Base-by-base conservation (phyloP, 2,113 vertebrate genomes). In the Illadopsis cleaveri region DNA sequence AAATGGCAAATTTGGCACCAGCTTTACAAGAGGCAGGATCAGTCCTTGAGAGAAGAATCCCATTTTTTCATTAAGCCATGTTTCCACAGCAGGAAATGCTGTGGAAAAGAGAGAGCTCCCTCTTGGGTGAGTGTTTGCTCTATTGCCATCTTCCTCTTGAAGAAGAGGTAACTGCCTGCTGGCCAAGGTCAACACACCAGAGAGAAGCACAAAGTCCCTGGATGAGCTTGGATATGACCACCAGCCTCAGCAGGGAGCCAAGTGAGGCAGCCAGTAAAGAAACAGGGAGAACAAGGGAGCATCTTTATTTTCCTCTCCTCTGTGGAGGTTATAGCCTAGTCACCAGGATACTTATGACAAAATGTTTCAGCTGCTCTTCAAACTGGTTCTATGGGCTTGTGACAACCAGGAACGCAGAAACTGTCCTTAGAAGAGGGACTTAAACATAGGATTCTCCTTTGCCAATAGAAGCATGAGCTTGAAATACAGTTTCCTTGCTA, bases 141-240 rank as follows among this genome's bases (percentile, higher is more conserved):
- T n/a, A n/a, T n/a, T n/a, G n/a, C n/a, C n/a, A n/a, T n/a, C n/a
- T n/a, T n/a, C n/a, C n/a, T n/a, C n/a, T n/a, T n/a, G n/a, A n/a
- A n/a, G n/a, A n/a, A n/a, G n/a, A n/a, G 8, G 5, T 1, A 2
- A 4, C 33, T 61, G 22, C 28, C 50, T 71, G 31, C 47, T 79
- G 35, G 15, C 20, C 57, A 58, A n/a, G 12, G 37, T 37, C 31
- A 60, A 7, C 11, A 5, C n/a, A 60, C 22, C 12, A 16, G 35
- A 69, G 57, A 61, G 58, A 33, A 80, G 30, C 27, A 38, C 40
- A 14, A 38, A 64, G 22, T 22, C 33, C 7, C 33, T 56, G 57
- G 7, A 31, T 0, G 0, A 84, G 40, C 35, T 30, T 56, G 40
- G 56, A 81, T 61, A 65, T 2, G 44, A 19, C 10, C 1, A 1